Evolutionary conservation across 2,797 vertebrate species (phyloP).

Genomic region (Botia kubotai): DNA sequence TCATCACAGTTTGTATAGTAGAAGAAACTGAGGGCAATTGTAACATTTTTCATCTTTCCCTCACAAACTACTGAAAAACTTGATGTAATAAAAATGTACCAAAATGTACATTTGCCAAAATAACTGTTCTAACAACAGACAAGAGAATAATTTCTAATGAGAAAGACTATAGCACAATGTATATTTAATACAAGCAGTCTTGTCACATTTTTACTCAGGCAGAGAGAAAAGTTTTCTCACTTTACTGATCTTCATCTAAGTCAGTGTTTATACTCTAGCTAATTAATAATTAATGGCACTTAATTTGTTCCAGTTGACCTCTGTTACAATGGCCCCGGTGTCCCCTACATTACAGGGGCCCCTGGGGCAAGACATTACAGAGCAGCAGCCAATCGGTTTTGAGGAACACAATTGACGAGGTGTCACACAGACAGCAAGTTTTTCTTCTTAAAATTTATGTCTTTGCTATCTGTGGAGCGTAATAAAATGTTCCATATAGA

Average conservation of each 20-base stretch:
- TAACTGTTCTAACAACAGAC: no score
- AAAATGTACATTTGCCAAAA: no score
- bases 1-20: neutral
- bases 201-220: neutral
- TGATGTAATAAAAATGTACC: no score
- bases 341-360: neutral
- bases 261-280: neutral
- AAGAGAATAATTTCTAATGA: neutral
- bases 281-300: neutral
- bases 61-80: no score
- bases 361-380: neutral
- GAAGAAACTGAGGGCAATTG: neutral
- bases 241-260: neutral
- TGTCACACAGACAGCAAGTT: neutral
- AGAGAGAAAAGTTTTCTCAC: no score
- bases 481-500: constrained; percentile 41
- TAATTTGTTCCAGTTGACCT: neutral
- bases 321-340: neutral
- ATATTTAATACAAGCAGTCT: neutral
- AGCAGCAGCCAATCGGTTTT: neutral
- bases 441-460: constrained; percentile 31
- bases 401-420: constrained; percentile 26
- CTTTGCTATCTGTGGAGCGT: constrained; percentile 31
- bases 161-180: neutral
- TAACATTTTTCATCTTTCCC: no score